Conservation (phyloP, 2,797 vertebrate species). For the Molothrus ater region DNA sequence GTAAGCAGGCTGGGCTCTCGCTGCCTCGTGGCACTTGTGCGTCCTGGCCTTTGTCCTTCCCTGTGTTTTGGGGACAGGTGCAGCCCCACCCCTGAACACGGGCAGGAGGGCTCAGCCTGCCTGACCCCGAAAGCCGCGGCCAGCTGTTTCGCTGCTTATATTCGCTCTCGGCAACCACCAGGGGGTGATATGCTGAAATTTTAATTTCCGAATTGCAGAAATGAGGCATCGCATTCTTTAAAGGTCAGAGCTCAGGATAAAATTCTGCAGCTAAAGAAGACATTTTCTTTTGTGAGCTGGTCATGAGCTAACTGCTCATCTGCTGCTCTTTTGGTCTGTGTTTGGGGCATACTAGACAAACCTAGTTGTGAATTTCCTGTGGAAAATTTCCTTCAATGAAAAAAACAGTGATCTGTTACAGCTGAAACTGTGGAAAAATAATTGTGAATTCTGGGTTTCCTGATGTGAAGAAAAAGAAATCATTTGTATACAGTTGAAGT, state of each 20-base stretch:
- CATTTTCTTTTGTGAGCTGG: neutral
- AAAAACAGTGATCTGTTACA: neutral
- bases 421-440: neutral
- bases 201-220: accelerated
- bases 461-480: neutral
- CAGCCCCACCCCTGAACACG: accelerated
- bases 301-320: accelerated
- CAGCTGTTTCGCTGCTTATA: accelerated
- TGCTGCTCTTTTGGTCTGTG: neutral
- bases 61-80: neutral
- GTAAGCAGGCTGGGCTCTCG: accelerated
- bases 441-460: neutral
- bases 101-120: neutral
- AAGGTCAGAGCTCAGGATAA: neutral
- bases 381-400: neutral
- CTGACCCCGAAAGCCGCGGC: accelerated
- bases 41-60: no score
- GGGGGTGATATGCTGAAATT: neutral
- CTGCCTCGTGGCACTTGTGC: accelerated
- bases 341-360: neutral
- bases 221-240: accelerated
- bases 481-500: neutral
- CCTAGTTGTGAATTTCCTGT: neutral
- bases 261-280: neutral
- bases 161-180: neutral